Conservation (phyloP, 2,888 invertebrate genomes). For the Empis stercorea region DNA sequence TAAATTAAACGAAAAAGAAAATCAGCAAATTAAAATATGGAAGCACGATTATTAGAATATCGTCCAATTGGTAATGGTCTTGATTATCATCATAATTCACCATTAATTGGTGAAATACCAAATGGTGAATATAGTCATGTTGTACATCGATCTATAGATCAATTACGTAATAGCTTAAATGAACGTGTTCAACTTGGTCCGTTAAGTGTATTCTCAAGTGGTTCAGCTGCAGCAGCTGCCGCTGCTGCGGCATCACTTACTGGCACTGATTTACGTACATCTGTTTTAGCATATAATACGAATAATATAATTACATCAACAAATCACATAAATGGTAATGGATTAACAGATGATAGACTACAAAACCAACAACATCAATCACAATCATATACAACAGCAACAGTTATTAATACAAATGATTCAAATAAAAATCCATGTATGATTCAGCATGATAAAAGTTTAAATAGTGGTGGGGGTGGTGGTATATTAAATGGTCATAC, state of each 20-base stretch:
- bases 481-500: background rate
- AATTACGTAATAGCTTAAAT: slow-evolving; percentile 45
- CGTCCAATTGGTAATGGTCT: slow-evolving; percentile 46
- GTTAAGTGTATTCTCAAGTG: slow-evolving; percentile 33
- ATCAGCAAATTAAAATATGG: slow-evolving; percentile 35
- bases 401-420: slow-evolving; percentile 1
- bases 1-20: too few species aligned
- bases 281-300: slow-evolving; percentile 26
- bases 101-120: slow-evolving; percentile 54
- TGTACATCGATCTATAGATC: slow-evolving; percentile 52
- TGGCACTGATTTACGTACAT: slow-evolving; percentile 25
- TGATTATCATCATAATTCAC: slow-evolving; percentile 52
- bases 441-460: background rate
- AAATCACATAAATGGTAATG: background rate
- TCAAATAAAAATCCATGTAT: background rate
- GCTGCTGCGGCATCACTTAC: too few species aligned
- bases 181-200: slow-evolving; percentile 45
- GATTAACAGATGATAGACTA: slow-evolving; percentile 3
- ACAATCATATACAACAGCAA: background rate
- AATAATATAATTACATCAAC: background rate
- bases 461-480: background rate
- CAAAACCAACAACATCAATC: slow-evolving; percentile 1
- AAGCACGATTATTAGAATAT: slow-evolving; percentile 44
- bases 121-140: slow-evolving; percentile 49
- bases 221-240: slow-evolving; percentile 56